Base-by-base conservation (phyloP, 2,113 vertebrate genomes). In the Fregetta grallaria region DNA sequence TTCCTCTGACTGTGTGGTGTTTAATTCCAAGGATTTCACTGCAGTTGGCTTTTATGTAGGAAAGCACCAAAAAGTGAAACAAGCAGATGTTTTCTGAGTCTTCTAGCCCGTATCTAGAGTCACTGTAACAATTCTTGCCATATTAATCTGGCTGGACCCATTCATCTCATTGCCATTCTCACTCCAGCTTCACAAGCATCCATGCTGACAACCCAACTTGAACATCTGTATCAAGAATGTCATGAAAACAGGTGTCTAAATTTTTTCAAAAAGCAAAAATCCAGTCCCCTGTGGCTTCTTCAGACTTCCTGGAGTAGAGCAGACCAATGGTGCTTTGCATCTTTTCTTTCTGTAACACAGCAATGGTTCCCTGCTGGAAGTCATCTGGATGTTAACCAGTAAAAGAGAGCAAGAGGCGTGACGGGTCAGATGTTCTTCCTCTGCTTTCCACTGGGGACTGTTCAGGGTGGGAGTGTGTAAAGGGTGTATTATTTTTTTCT, bases 211-310 rank as follows among this genome's bases (percentile, higher is more conserved):
- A n/a, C 53, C 70, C 3, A 2, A 23, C 81, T 61, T 18, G 80
- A 93, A 80, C 68, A 68, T 75, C 76, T 85, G 87, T 84, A 79
- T 53, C 1, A 11, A 19, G 68, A 75, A 84, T 90, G 74, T 88
- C 94, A 86, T 90, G 81, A 91, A 94, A 97, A 94, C 75, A 94
- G 92, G 94, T 73, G 20, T 91, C 86, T 89, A 26, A 55, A 26
- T 62, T 63, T 82, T 67, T 80, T 59, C 30, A 45, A 9, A 90
- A 92, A 21, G 0, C 18, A 25, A 59, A 89, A 89, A 20, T 40
- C 26, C 76, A 67, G 8, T 68, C 47, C 27, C 44, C 72, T 34
- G 15, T 87, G 34, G n/a, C 83, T 95, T 78, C 68, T 87, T 85
- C 94, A 80, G 92, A 78, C 36, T 92, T 80, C 45, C 84, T 32